Evolutionary conservation across 1,140 invertebrate species (phyloP).

Genomic region (Drosophila pectinifera): DNA sequence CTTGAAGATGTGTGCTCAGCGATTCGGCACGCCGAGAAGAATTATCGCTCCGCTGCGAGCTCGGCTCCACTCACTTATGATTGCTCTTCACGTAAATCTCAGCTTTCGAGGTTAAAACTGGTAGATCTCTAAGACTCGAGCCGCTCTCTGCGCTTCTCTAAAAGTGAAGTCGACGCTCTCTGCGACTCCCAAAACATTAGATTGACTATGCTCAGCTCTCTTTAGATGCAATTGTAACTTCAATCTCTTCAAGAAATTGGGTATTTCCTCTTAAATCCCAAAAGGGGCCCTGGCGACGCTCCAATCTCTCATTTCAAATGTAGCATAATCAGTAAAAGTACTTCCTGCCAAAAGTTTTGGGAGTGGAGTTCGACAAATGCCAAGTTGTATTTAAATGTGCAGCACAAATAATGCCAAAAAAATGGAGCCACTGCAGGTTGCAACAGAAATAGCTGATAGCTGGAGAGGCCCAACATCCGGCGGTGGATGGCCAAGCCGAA

Average conservation of each 20-base stretch:
- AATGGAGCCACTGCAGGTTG: slow-evolving; percentile 14
- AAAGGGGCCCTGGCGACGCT: background rate
- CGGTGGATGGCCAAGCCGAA: slow-evolving; percentile 23
- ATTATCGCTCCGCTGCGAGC: background rate
- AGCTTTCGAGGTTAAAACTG: slow-evolving; percentile 21
- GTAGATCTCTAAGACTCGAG: background rate
- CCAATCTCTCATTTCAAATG: background rate
- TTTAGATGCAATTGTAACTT: background rate
- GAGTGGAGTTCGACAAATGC: slow-evolving; percentile 31
- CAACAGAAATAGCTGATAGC: slow-evolving; percentile 51
- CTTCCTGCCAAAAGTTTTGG: slow-evolving; percentile 31
- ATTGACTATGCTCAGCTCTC: background rate
- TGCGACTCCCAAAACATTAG: background rate
- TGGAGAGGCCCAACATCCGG: slow-evolving; percentile 47
- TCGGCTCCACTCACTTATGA: slow-evolving; percentile 6
- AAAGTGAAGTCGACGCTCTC: background rate
- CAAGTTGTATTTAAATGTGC: slow-evolving; percentile 47
- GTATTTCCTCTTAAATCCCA: background rate
- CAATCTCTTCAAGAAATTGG: slow-evolving; percentile 1
- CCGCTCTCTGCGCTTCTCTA: slow-evolving; percentile 5
- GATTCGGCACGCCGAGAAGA: slow-evolving; percentile 21
- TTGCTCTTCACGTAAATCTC: slow-evolving; percentile 13
- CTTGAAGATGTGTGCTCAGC: slow-evolving; percentile 24
- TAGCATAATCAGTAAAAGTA: slow-evolving; percentile 22
- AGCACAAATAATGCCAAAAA: slow-evolving; percentile 23